Percentiles rank a stretch among this genome's conserved stretches.
phyloP scores from a whole-genome alignment of 2,797 vertebrate genomes.

The Natrix natrix region DNA sequence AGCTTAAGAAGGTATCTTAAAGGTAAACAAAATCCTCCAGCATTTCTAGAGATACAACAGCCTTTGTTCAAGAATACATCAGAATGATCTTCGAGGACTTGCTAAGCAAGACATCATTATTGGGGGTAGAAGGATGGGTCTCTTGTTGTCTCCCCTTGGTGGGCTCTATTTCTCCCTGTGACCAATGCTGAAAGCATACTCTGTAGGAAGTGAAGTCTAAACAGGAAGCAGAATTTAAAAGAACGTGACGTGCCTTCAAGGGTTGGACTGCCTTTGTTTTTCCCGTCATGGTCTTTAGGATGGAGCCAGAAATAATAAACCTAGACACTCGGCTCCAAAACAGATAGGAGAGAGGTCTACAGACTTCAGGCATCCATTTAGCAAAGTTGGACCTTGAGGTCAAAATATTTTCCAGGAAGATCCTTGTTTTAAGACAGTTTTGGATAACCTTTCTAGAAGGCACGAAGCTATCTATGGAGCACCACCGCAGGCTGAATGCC shows the following conservation, averaged over 20 bases:
- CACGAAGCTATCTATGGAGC: neutral
- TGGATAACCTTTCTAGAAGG: neutral
- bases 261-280: slow-evolving; percentile 17
- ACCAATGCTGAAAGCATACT: neutral
- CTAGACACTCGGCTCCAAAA: neutral
- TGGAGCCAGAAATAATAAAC: slow-evolving; percentile 27
- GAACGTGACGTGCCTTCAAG: neutral
- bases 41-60: neutral
- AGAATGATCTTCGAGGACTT: neutral
- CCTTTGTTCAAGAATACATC: neutral
- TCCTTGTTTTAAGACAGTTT: neutral
- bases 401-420: neutral
- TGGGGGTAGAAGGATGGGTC: neutral
- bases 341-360: neutral
- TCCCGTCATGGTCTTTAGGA: neutral
- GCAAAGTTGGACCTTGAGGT: neutral
- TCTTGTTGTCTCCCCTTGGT: neutral
- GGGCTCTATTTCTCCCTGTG: neutral
- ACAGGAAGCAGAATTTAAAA: slow-evolving; percentile 15
- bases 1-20: neutral
- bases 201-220: slow-evolving; percentile 17
- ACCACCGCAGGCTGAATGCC: neutral
- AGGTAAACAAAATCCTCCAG: neutral
- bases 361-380: neutral
- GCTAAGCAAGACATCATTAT: neutral